These are phyloP conservation scores for Lophotis ruficrista DNA, from an alignment of 2,113 vertebrate genomes.

Conservation along the genomic window DNA sequence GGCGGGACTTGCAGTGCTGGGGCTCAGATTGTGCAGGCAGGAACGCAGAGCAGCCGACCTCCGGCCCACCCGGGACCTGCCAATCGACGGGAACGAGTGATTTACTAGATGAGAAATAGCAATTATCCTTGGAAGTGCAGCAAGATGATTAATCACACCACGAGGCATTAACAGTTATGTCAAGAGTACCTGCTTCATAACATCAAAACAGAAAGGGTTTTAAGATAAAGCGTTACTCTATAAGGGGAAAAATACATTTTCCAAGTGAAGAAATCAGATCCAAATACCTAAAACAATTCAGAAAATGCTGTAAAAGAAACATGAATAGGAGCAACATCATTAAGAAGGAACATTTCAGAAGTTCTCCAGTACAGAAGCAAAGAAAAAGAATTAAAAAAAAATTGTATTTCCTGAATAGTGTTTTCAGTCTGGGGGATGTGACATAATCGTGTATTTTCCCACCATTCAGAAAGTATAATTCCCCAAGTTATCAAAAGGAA, in stretches of 20 bases:
- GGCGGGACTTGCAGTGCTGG: not conserved
- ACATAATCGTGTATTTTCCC: conserved; percentile 22
- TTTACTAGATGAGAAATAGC: not conserved
- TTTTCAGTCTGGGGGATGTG: not conserved
- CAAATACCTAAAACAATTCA: not conserved
- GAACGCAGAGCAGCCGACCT: not conserved
- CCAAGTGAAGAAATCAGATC: not conserved
- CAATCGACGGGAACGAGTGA: not conserved
- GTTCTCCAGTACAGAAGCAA: not conserved
- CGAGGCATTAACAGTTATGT: not conserved
- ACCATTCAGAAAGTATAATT: conserved; percentile 39
- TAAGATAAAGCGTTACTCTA: fast-evolving
- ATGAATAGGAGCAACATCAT: not conserved
- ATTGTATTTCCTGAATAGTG: not conserved
- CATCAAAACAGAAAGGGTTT: not conserved
- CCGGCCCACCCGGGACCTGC: not conserved
- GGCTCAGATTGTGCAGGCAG: not conserved
- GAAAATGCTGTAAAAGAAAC: not conserved
- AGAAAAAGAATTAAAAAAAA: not conserved
- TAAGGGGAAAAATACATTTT: not conserved
- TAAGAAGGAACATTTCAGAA: not conserved
- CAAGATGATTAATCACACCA: not conserved
- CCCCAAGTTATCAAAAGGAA: conserved; percentile 7
- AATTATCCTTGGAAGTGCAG: not conserved
- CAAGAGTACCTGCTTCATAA: not conserved